phyloP scores from a whole-genome alignment of 1,140 invertebrate species.

The Myzus persicae region DNA sequence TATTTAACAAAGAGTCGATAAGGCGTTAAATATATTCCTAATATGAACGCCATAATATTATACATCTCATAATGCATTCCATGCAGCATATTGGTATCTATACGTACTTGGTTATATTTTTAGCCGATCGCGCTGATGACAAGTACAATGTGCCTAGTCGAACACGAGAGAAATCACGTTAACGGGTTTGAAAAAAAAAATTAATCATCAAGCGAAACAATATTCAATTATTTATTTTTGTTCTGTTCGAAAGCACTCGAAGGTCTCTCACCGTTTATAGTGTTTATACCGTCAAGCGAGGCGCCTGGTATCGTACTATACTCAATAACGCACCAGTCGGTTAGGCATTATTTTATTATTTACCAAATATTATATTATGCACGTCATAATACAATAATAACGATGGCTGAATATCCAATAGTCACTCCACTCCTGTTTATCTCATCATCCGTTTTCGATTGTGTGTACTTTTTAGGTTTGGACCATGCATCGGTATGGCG shows the following conservation, averaged over 20 bases:
- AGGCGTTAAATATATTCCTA: neutral
- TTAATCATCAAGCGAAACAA: neutral
- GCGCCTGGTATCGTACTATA: no score
- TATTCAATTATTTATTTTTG: neutral
- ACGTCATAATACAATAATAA: neutral
- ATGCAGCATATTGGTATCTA: no score
- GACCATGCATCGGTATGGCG: neutral
- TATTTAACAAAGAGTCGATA: neutral
- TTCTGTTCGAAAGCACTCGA: neutral
- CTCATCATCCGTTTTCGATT: neutral
- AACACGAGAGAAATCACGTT: neutral
- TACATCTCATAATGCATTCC: no score
- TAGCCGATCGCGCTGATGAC: neutral
- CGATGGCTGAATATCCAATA: neutral
- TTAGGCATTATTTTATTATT: neutral
- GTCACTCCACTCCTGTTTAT: neutral
- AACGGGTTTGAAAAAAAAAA: neutral
- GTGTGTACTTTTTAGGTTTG: neutral
- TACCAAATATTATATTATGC: neutral
- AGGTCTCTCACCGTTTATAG: neutral
- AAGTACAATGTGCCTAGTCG: neutral
- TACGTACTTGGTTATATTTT: neutral
- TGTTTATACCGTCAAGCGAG: neutral
- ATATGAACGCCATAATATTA: no score
- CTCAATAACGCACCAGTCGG: neutral